Base-by-base conservation (phyloP, 2,113 vertebrate genomes). In the Amazona guildingii region DNA sequence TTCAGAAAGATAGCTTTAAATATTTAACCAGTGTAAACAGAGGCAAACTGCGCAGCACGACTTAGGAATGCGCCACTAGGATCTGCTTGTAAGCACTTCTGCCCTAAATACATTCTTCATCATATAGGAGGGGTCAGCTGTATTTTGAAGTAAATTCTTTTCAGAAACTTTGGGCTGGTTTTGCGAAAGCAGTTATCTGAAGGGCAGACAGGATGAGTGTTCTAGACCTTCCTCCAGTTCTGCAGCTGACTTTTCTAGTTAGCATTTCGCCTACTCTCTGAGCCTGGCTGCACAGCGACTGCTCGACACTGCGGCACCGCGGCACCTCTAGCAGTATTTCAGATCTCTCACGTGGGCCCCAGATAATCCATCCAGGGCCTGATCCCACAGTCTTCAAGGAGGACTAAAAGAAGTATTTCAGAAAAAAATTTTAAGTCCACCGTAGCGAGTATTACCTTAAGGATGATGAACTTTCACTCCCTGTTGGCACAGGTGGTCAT, bases 1-100 rank as follows among this genome's bases (percentile, higher is more conserved):
- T 93, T 93, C 86, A 31, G 82, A 94, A 96, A 93, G 64, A 92
- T 48, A 83, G 24, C 43, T 74, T 90, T 88, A 94, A 90, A 92
- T 86, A 75, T 82, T 94, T 94, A 87, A 84, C 74, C 44, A 86
- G 35, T 70, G 57, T 88, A 94, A 95, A 93, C 66, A 92, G 87
- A 93, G 77, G 94, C 86, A 70, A 88, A 90, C 87, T 91, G 73
- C 83, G 80, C 48, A 69, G 64, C n/a, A 64, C 81, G 64, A 72
- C 41, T 82, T 52, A 94, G 48, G 79, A 93, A 92, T 78, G 66
- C 5, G 11, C 55, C 62, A 52, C 51, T 62, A 59, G 48, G 77
- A 57, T 94, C 80, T 75, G 66, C 69, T 69, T 73, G 35, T 49
- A 93, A 92, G 25, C 44, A 62, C 21, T 87, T 78, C 69, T 79